Conservation (phyloP, 2,113 vertebrate genomes). For the Notarius lentiginosus region DNA sequence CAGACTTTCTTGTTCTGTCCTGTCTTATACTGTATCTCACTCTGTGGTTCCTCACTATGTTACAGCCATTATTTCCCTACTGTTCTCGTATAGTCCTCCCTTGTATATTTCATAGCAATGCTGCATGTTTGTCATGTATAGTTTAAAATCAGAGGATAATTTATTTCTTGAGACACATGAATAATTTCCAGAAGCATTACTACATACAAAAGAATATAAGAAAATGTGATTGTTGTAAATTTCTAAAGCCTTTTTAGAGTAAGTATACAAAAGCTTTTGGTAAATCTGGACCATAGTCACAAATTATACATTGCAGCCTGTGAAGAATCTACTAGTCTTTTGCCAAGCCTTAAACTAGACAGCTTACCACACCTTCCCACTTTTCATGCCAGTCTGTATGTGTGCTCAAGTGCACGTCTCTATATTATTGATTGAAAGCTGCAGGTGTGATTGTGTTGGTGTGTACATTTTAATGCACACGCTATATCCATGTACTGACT, state of each 20-base stretch:
- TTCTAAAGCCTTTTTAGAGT: slow-evolving; percentile 19
- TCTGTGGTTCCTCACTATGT: slow-evolving; percentile 15
- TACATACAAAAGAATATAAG: slow-evolving; percentile 21
- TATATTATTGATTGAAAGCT: slow-evolving; percentile 36
- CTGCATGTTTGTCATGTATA: slow-evolving; percentile 52
- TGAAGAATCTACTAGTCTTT: slow-evolving; percentile 41
- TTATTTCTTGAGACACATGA: slow-evolving; percentile 38
- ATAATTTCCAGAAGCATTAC: slow-evolving; percentile 20
- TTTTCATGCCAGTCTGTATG: background rate
- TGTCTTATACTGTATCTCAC: slow-evolving; percentile 43
- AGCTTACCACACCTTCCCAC: slow-evolving; percentile 36
- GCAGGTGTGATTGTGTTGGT: slow-evolving; percentile 46
- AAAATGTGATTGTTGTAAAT: background rate
- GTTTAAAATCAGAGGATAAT: slow-evolving; percentile 35
- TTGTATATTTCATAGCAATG: slow-evolving; percentile 41
- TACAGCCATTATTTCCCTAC: slow-evolving; percentile 10
- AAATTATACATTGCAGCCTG: slow-evolving; percentile 19
- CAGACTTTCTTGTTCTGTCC: slow-evolving; percentile 38
- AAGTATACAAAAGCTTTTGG: background rate
- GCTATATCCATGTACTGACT: slow-evolving; percentile 65
- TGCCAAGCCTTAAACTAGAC: slow-evolving; percentile 60
- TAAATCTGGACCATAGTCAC: slow-evolving; percentile 28
- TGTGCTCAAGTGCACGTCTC: slow-evolving; percentile 24
- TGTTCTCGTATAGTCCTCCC: slow-evolving; percentile 25
- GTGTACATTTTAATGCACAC: slow-evolving; percentile 48